phyloP scores from a whole-genome alignment of 2,797 vertebrate genomes.

The Sphenopsis melanotis region DNA sequence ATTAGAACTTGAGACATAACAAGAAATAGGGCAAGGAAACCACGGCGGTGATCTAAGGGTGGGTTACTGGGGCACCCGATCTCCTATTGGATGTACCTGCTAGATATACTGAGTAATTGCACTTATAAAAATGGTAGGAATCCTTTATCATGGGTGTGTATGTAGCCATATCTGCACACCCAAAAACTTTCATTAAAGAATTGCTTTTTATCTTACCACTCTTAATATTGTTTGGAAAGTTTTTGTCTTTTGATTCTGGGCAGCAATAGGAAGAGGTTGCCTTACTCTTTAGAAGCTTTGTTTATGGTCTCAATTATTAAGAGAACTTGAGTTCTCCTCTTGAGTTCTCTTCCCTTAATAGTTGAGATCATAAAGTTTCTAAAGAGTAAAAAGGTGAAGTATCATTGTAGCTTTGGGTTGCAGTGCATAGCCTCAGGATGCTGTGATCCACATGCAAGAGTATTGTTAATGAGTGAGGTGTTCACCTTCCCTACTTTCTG shows the following conservation, averaged over 20 bases:
- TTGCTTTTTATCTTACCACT: not conserved
- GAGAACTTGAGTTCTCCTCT: not conserved
- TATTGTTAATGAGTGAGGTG: not conserved
- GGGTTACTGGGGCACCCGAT: not conserved
- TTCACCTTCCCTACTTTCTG: not conserved
- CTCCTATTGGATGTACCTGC: not conserved
- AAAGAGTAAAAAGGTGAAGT: not conserved
- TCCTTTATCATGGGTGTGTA: fast-evolving
- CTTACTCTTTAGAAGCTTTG: too few relatives aligned
- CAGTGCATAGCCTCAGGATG: not conserved
- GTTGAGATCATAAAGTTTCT: not conserved
- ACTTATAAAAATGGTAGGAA: not conserved
- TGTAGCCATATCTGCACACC: not conserved
- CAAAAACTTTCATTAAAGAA: not conserved
- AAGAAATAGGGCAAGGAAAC: not conserved
- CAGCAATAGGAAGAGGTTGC: not conserved
- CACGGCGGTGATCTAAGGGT: not conserved
- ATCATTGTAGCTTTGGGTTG: not conserved
- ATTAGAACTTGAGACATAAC: not conserved
- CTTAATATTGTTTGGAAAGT: not conserved
- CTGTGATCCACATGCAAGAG: not conserved
- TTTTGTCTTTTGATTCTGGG: not conserved
- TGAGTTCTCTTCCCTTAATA: not conserved
- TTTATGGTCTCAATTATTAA: too few relatives aligned
- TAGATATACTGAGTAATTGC: not conserved